Evolutionary conservation across 2,888 invertebrate species (phyloP), one percentile per base, ranked within the genome.

Genomic region (Heliconius aoede): DNA sequence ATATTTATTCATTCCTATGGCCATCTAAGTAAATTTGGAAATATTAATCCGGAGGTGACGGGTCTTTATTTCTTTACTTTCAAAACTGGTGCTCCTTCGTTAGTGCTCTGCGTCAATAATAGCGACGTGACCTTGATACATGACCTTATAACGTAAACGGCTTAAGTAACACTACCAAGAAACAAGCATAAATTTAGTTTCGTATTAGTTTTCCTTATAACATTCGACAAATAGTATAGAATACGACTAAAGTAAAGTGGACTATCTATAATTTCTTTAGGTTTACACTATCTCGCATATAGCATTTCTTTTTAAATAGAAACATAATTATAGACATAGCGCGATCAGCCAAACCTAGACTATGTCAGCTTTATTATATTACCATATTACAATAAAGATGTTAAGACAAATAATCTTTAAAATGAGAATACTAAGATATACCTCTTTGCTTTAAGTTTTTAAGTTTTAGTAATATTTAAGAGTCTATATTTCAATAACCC

Each of bases 131-230:
- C 65, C 65, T 65, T 65, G 65, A 24, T 36, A 24, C 5, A 24
- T 65, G 65, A 65, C 65, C 65, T 65, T 40, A 65, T 3, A 64
- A 64, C 15, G 36, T 64, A 64, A 32, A 24, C 36, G 60, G 4
- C 21, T 65, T 65, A 65, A 65, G 65, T 36, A 65, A 65, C 36
- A n/a, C 36, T 65, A 64, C 64, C n/a, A 36, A 36, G 65, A 65
- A 65, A 32, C 15, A 36, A 65, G 36, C 36, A 36, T 24, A 65
- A n/a, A 65, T 65, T 65, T 36, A 65, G 36, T 40, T 65, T 65
- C 3, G 15, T 36, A 15, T 24, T 24, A 40, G 24, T 65, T 65
- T 65, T 65, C 65, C 65, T 65, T 65, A 24, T 65, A 36, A 15
- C 36, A 24, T 9, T 55, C 55, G 55, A n/a, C n/a, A 55, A 36